Evolutionary conservation across 2,113 vertebrate genomes (phyloP).

Genomic region (Callionymus lyra): DNA sequence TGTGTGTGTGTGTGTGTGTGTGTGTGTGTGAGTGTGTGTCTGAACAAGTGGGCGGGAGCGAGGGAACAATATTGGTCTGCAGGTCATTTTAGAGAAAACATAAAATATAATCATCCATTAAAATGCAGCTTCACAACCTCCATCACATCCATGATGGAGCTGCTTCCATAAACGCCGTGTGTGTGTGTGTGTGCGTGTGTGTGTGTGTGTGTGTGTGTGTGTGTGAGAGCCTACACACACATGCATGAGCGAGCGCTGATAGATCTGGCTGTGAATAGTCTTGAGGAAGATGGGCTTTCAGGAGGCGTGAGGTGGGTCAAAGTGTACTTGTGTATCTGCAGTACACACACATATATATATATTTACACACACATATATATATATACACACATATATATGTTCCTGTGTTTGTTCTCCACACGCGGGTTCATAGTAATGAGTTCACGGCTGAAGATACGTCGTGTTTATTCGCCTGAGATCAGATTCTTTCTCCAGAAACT

Average conservation of each 20-base stretch:
- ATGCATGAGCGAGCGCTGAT: constrained; percentile 23
- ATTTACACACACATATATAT: constrained; percentile 4
- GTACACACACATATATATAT: too few species aligned
- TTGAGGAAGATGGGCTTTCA: constrained; percentile 12
- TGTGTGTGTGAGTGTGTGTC: constrained; percentile 10
- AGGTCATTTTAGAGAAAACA: constrained; percentile 60
- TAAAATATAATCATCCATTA: constrained; percentile 67
- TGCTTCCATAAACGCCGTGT: constrained; percentile 44
- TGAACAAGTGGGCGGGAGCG: constrained; percentile 8
- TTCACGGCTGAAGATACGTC: too few species aligned
- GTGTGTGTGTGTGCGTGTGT: constrained; percentile 13
- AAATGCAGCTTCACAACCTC: constrained; percentile 68
- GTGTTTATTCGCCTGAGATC: too few species aligned
- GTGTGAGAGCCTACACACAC: too few species aligned
- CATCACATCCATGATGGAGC: constrained; percentile 45
- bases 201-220: constrained; percentile 6
- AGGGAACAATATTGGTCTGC: constrained; percentile 47
- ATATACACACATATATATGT: too few species aligned
- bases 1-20: constrained; percentile 11
- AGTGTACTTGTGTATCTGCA: too few species aligned
- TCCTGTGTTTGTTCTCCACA: too few species aligned
- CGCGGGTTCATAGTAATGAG: too few species aligned
- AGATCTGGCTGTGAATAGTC: constrained; percentile 25
- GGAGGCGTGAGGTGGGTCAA: constrained; percentile 13
- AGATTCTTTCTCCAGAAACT: too few species aligned